phyloP scores from a whole-genome alignment of 2,888 invertebrate species.

The Pemphredon lugubris region DNA sequence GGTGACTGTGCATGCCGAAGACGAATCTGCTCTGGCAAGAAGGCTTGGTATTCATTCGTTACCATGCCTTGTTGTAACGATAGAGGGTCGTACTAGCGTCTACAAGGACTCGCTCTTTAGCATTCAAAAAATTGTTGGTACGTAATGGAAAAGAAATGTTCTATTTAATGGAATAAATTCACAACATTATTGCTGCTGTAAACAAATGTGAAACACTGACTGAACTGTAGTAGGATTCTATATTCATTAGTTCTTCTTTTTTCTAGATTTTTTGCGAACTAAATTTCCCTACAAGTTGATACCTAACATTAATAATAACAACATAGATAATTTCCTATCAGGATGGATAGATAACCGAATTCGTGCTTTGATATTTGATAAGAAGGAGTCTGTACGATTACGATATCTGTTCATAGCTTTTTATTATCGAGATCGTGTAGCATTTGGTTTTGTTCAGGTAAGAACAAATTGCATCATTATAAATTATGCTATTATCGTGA shows the following conservation, averaged over 20 bases:
- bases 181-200: no score
- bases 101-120: conserved; percentile 92
- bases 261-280: conserved; percentile 90
- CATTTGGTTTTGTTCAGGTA: conserved; percentile 88
- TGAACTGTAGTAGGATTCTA: neutral
- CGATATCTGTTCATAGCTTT: conserved; percentile 94
- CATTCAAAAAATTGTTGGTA: conserved; percentile 90
- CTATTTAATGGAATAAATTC: neutral
- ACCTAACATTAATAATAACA: conserved; percentile 86
- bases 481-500: neutral
- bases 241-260: neutral
- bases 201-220: neutral
- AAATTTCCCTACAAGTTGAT: conserved; percentile 93
- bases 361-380: conserved; percentile 93
- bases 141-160: conserved; percentile 63
- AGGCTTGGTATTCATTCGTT: conserved; percentile 91
- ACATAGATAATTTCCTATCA: conserved; percentile 89
- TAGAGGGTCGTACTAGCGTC: conserved; percentile 92
- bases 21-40: conserved; percentile 89
- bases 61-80: conserved; percentile 90
- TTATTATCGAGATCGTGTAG: conserved; percentile 91
- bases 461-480: conserved; percentile 4
- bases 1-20: conserved; percentile 92
- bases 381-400: conserved; percentile 88
- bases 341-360: conserved; percentile 97